phyloP scores from a whole-genome alignment of 2,888 invertebrate species.

The Hemithea aestivaria region DNA sequence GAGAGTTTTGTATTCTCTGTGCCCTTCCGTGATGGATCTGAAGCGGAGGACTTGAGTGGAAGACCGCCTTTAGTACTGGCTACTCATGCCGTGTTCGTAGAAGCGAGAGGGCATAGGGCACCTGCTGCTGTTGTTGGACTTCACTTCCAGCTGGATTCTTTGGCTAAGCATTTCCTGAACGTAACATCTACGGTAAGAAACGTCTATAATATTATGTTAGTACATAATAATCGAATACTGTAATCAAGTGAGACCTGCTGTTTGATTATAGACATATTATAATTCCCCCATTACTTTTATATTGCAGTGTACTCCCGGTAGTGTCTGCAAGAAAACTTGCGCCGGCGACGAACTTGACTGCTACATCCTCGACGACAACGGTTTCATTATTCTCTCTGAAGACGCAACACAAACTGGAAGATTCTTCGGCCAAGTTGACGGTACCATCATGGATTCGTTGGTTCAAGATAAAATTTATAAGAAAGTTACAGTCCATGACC shows the following conservation, averaged over 20 bases:
- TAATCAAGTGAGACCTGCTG: no score
- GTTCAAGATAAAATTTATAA: conserved; percentile 95
- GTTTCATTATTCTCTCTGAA: conserved; percentile 95
- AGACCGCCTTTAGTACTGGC: conserved; percentile 86
- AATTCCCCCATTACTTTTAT: neutral
- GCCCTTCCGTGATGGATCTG: conserved; percentile 83
- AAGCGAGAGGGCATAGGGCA: conserved; percentile 89
- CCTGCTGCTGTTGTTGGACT: conserved; percentile 96
- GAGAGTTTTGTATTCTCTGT: conserved; percentile 95
- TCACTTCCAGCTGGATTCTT: conserved; percentile 90
- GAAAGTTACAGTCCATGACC: conserved; percentile 91
- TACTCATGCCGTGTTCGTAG: conserved; percentile 94
- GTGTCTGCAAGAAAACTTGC: conserved; percentile 89
- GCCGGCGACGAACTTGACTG: conserved; percentile 93
- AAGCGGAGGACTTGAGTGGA: conserved; percentile 78
- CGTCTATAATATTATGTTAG: neutral
- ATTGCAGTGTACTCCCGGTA: conserved; percentile 85
- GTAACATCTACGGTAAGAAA: conserved; percentile 89
- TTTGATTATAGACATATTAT: no score
- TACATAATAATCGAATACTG: no score
- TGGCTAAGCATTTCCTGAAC: conserved; percentile 91
- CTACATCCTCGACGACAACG: conserved; percentile 96
- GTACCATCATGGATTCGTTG: conserved; percentile 95
- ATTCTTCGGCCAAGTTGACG: conserved; percentile 96
- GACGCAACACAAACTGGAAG: conserved; percentile 91